Percentiles rank a stretch among this genome's conserved stretches.
phyloP scores from a whole-genome alignment of 2,797 vertebrate genomes.

The Ispidina picta region DNA sequence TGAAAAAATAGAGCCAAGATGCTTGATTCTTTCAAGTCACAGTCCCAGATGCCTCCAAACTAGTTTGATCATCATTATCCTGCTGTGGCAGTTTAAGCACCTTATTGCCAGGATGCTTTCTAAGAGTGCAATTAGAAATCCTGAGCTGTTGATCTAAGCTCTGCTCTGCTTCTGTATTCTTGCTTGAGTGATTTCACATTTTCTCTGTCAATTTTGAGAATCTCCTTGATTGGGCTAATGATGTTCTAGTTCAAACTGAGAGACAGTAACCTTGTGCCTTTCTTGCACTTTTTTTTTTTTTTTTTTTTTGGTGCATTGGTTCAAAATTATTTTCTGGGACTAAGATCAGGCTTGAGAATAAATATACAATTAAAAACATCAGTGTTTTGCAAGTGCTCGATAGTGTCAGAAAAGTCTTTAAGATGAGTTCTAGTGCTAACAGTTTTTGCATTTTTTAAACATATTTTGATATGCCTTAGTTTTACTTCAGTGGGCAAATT shows the following conservation, averaged over 20 bases:
- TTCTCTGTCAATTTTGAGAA: not conserved
- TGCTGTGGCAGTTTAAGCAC: not conserved
- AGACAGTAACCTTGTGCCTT: not conserved
- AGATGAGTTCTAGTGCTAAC: not conserved
- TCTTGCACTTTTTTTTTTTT: not conserved
- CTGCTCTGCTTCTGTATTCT: not conserved
- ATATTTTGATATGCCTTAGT: not conserved
- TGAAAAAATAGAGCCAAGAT: not conserved
- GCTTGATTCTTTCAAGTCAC: conserved; percentile 19
- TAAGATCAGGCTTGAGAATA: not conserved
- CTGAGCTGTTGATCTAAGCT: not conserved
- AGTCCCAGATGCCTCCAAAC: conserved; percentile 14
- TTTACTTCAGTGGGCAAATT: not conserved
- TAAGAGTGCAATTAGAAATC: not conserved
- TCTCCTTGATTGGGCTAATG: not conserved
- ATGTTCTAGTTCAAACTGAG: not conserved
- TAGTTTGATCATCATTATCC: conserved; percentile 15
- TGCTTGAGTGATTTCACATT: not conserved
- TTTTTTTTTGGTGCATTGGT: not conserved
- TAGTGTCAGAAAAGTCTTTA: not conserved
- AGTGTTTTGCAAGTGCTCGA: not conserved
- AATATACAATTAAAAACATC: not conserved
- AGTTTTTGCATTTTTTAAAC: not conserved
- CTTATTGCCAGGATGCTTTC: not conserved
- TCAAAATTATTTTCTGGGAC: not conserved